Evolutionary conservation across 2,888 invertebrate species (phyloP).

Genomic region (Latheticus oryzae): DNA sequence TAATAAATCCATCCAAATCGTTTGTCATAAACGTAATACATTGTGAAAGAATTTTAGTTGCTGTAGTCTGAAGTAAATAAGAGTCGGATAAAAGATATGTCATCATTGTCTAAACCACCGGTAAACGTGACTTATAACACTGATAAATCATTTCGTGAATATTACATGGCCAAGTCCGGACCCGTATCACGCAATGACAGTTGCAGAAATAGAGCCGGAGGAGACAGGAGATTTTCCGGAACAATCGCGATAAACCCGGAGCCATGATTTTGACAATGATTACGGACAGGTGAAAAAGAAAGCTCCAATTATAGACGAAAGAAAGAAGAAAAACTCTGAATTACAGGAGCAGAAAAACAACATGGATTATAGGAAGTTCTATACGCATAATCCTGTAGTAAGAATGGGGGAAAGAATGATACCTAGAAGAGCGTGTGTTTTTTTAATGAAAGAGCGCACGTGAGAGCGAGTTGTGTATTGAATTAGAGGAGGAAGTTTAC

Average conservation of each 20-base stretch:
- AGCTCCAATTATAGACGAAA: constrained; percentile 9
- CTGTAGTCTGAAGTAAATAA: constrained; percentile 39
- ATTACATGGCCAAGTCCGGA: constrained; percentile 50
- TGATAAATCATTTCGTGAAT: constrained; percentile 56
- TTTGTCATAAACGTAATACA: constrained; percentile 55
- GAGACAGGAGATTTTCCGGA: constrained; percentile 42
- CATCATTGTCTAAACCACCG: constrained; percentile 50
- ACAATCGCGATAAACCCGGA: constrained; percentile 35
- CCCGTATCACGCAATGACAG: constrained; percentile 56
- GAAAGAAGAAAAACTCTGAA: constrained; percentile 29
- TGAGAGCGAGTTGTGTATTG: constrained; percentile 21
- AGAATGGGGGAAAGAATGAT: constrained; percentile 35
- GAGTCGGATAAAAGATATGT: constrained; percentile 35
- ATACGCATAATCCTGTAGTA: constrained; percentile 36
- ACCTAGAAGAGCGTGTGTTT: constrained; percentile 25
- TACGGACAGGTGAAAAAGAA: constrained; percentile 25
- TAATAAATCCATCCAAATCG: constrained; percentile 57
- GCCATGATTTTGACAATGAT: constrained; percentile 27
- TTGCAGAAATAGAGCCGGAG: constrained; percentile 51
- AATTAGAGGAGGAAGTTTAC: constrained; percentile 30
- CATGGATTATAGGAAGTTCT: constrained; percentile 13
- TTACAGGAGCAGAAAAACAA: constrained; percentile 33
- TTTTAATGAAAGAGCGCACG: constrained; percentile 23
- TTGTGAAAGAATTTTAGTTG: constrained; percentile 57
- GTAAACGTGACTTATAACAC: constrained; percentile 57